These are phyloP conservation scores for Crocidura indochinensis DNA, from an alignment of 2,797 vertebrate genomes.

Conservation along the genomic window DNA sequence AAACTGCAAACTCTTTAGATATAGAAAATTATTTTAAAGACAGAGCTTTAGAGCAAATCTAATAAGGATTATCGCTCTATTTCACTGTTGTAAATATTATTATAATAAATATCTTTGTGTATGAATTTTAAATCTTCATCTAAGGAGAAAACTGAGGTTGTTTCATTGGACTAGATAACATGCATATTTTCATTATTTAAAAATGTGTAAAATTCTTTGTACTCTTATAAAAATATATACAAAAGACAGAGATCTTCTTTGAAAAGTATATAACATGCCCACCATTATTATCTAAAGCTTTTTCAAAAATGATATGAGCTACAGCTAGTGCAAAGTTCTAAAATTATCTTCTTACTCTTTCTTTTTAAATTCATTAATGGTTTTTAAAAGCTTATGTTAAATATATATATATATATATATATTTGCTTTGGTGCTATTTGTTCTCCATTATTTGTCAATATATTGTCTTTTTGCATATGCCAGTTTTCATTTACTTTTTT, in stretches of 20 bases:
- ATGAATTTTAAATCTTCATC: background rate
- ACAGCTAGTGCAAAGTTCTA: background rate
- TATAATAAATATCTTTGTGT: background rate
- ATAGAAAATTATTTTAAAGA: background rate
- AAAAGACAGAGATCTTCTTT: background rate
- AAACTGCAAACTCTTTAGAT: background rate
- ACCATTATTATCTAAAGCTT: background rate
- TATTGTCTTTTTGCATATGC: background rate
- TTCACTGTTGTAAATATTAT: constrained; percentile 15
- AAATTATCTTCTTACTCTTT: background rate
- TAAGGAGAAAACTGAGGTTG: background rate
- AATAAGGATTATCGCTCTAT: background rate
- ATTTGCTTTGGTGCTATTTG: background rate
- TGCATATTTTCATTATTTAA: constrained; percentile 14
- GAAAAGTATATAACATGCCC: constrained; percentile 6
- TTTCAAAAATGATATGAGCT: background rate
- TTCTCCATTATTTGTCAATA: background rate
- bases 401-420: background rate
- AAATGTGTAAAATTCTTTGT: background rate
- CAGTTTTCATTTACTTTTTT: constrained; percentile 48
- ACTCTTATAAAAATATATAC: background rate
- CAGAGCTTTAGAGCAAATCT: background rate
- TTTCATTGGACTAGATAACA: background rate
- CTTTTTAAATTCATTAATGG: background rate
- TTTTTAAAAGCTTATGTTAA: constrained; percentile 1